These are phyloP conservation scores for Xiphophorus hellerii DNA, from an alignment of 2,113 vertebrate species.

Conservation along the genomic window DNA sequence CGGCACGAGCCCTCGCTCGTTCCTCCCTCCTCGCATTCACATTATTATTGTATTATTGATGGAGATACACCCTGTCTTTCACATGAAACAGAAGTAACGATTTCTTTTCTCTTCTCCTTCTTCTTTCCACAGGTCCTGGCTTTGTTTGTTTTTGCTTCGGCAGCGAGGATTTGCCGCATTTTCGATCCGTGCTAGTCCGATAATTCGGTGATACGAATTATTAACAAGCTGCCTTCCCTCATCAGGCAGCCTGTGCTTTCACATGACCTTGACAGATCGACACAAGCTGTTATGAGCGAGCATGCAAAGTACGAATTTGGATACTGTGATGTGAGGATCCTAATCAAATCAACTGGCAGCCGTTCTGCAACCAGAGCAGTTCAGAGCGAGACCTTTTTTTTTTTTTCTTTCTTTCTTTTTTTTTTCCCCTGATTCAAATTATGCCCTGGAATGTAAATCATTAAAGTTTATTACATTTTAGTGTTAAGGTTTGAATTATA, in stretches of 20 bases:
- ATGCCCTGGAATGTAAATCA: neutral
- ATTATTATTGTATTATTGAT: slow-evolving; percentile 72
- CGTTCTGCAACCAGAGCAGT: neutral
- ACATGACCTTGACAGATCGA: slow-evolving; percentile 37
- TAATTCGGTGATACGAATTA: slow-evolving; percentile 69
- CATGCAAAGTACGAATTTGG: slow-evolving; percentile 57
- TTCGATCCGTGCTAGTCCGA: slow-evolving; percentile 36
- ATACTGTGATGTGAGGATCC: slow-evolving; percentile 37
- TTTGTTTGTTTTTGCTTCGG: slow-evolving; percentile 60
- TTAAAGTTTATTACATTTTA: neutral
- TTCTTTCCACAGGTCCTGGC: slow-evolving; percentile 35
- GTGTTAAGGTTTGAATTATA: neutral
- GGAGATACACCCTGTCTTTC: slow-evolving; percentile 30
- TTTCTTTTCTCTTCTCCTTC: neutral
- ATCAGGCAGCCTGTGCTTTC: slow-evolving; percentile 36
- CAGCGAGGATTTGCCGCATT: slow-evolving; percentile 51
- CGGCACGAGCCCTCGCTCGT: slow-evolving; percentile 61
- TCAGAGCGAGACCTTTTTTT: neutral
- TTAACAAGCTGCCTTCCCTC: slow-evolving; percentile 56
- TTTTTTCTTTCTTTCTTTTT: too few relatives aligned
- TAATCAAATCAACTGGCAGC: slow-evolving; percentile 53
- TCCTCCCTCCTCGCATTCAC: slow-evolving; percentile 35
- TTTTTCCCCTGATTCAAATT: slow-evolving; percentile 1
- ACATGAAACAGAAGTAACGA: slow-evolving; percentile 64
- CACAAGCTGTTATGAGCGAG: slow-evolving; percentile 26